These are phyloP conservation scores for Rhinoderma darwinii DNA, from an alignment of 2,113 vertebrate genomes.

Conservation along the genomic window DNA sequence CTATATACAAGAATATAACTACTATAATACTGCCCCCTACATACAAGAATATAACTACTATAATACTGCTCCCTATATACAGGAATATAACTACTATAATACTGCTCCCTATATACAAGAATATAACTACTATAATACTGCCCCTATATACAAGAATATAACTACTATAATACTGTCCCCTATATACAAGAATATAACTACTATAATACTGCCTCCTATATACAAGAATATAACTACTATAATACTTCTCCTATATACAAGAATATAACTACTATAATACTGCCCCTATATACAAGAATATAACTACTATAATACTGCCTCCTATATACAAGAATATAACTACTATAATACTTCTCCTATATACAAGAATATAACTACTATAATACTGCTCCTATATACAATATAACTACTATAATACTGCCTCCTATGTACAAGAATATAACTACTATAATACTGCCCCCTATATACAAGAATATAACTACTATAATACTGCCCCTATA, in stretches of 20 bases:
- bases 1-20: too few relatives aligned
- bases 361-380: not conserved
- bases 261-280: constrained; percentile 20
- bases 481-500: constrained; percentile 16
- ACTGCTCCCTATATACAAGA: too few relatives aligned
- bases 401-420: not conserved
- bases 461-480: constrained; percentile 12
- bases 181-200: constrained; percentile 6
- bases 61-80: too few relatives aligned
- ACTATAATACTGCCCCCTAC: too few relatives aligned
- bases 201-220: not conserved
- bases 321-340: constrained; percentile 1
- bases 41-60: too few relatives aligned
- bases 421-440: not conserved
- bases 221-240: not conserved
- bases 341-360: not conserved
- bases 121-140: too few relatives aligned
- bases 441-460: too few relatives aligned
- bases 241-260: not conserved
- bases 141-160: too few relatives aligned
- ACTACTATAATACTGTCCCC: not conserved
- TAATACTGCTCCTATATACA: constrained; percentile 10
- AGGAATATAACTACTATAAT: too few relatives aligned
- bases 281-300: not conserved
- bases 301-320: not conserved